Evolutionary conservation across 2,888 invertebrate species (phyloP).

Genomic region (Calameuta idolon): DNA sequence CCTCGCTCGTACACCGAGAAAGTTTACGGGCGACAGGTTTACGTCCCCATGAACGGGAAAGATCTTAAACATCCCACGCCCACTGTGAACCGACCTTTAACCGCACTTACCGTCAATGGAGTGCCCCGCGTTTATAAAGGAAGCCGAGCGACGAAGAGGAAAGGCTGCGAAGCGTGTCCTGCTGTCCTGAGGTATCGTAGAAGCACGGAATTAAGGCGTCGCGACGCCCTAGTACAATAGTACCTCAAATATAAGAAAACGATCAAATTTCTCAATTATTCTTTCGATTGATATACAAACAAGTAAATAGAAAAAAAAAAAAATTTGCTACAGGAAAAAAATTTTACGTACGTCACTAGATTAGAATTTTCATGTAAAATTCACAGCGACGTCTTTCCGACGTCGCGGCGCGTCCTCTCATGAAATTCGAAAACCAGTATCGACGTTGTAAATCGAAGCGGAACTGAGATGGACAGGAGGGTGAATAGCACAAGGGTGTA

Average conservation of each 20-base stretch:
- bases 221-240: not conserved
- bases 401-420: not conserved
- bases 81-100: constrained; percentile 24
- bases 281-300: not conserved
- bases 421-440: not conserved
- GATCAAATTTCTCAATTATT: not conserved
- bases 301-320: too few species aligned
- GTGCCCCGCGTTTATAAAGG: not conserved
- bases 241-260: not conserved
- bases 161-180: not conserved
- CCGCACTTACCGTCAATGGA: constrained; percentile 18
- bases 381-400: not conserved
- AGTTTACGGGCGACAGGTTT: constrained; percentile 36
- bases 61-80: constrained; percentile 25
- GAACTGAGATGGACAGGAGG: constrained; percentile 20
- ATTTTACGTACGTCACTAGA: not conserved
- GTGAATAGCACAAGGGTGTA: constrained; percentile 20
- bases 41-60: constrained; percentile 22
- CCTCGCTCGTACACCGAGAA: constrained; percentile 17
- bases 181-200: not conserved
- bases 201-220: not conserved
- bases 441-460: constrained; percentile 20
- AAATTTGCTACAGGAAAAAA: too few species aligned
- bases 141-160: not conserved
- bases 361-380: not conserved